Base-by-base conservation (phyloP, 2,113 vertebrate genomes). In the Paramisgurnus dabryanus region DNA sequence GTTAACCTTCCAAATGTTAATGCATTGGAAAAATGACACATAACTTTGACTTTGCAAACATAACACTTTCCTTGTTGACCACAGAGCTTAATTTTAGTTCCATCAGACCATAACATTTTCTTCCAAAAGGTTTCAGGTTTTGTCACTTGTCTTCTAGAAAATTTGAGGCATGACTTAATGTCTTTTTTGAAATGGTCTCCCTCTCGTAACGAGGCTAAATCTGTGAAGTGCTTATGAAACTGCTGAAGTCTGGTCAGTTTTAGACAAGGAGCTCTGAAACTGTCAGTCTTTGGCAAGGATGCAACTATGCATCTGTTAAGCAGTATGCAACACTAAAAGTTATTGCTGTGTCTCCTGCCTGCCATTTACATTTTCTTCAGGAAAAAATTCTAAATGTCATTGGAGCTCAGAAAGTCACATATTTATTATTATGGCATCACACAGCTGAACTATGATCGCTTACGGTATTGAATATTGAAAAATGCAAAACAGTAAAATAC, bases 61-160 rank as follows among this genome's bases (percentile, higher is more conserved):
- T 50, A 11, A 9, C 41, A 18, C 66, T 47, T 67, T 9, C 0
- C 50, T 72, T 72, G 55, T 60, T 15, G n/a, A 58, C 18, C 43
- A 18, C 13, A 45, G 4, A 74, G 57, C 49, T 57, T 12, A 6
- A 57, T 57, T 57, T 57, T 57, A 57, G 71, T 12, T 4, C 4
- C n/a, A 74, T 47, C 18, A 61, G 11, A 47, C 58, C 72, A 63
- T 22, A 75, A 64, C 4, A 75, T 9, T n/a, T 7, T 49, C 58
- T 49, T 39, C 72, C 72, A 75, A 75, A 75, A 49, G 72, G 58
- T 64, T 47, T 63, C 17, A 47, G 4, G 58, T 47, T 63, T 49
- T 75, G 43, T 63, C 4, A 15, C 13, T 10, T 49, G 12, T 11
- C 45, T 15, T 75, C 27, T 41, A n/a, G 4, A 11, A 75, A 34